phyloP scores from a whole-genome alignment of 2,888 invertebrate species.

The Schrankia costaestrigalis region DNA sequence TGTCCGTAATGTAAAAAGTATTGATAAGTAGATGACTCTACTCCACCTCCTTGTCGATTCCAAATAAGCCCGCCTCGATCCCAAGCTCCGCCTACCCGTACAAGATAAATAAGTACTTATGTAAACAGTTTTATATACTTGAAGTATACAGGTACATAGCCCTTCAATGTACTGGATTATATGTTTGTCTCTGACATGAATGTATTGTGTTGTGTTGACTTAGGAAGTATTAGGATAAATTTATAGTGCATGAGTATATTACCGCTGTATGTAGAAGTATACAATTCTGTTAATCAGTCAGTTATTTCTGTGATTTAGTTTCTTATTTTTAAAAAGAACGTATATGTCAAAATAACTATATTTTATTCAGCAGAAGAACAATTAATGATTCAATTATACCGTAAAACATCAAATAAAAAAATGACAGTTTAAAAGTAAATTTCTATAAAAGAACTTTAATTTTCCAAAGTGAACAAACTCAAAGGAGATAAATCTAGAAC shows the following conservation, averaged over 20 bases:
- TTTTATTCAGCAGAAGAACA: no score
- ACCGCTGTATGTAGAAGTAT: no score
- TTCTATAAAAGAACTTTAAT: constrained; percentile 35
- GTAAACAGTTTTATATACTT: constrained; percentile 64
- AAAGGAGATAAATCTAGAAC: constrained; percentile 35
- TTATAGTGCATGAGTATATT: no score
- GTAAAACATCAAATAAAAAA: constrained; percentile 15
- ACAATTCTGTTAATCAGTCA: no score
- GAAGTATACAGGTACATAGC: constrained; percentile 50
- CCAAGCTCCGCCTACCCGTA: constrained; percentile 72
- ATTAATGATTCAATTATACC: constrained; percentile 13
- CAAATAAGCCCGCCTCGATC: constrained; percentile 77
- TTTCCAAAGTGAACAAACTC: constrained; percentile 32
- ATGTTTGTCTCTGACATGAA: constrained; percentile 7
- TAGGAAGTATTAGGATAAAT: no score
- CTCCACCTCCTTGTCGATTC: constrained; percentile 76
- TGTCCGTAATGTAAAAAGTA: constrained; percentile 20
- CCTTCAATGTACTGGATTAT: constrained; percentile 23
- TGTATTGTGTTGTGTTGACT: no score
- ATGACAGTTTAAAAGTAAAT: constrained; percentile 37
- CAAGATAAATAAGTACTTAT: constrained; percentile 71
- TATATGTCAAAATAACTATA: no score
- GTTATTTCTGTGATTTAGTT: no score
- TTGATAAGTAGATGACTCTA: constrained; percentile 61
- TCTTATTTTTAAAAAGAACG: no score